phyloP scores from a whole-genome alignment of 2,797 vertebrate genomes.

The Spatula clypeata region DNA sequence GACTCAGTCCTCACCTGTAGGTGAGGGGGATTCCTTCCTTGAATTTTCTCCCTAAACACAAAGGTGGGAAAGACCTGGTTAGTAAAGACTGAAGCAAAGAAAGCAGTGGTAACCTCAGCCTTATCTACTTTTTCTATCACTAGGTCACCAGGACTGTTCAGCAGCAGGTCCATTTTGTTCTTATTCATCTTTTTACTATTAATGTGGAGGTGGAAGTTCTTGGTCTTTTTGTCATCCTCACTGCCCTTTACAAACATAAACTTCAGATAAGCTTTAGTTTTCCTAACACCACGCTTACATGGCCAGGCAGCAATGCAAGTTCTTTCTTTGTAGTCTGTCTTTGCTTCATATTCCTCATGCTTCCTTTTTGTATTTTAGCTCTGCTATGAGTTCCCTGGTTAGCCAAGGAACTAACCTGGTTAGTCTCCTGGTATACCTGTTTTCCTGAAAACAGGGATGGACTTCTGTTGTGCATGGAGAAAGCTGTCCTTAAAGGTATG shows the following conservation, averaged over 20 bases:
- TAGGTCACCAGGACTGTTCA: not conserved
- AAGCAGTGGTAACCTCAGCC: not conserved
- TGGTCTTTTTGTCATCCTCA: not conserved
- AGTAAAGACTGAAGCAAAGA: not conserved
- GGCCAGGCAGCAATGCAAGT: not conserved
- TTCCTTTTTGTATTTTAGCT: not conserved
- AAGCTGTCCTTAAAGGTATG: not conserved
- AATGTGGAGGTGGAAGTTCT: not conserved
- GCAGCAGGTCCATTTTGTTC: not conserved
- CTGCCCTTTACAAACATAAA: not conserved
- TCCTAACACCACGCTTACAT: not conserved
- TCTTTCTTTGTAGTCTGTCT: not conserved
- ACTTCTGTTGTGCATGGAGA: not conserved
- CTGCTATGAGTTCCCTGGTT: not conserved
- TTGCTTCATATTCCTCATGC: not conserved
- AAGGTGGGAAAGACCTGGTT: not conserved
- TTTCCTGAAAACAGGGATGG: not conserved
- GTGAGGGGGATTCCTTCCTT: not conserved
- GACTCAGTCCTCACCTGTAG: not conserved
- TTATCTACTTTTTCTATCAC: not conserved
- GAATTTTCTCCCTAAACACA: not conserved
- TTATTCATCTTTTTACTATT: not conserved
- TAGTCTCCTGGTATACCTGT: not conserved
- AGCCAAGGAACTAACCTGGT: not conserved
- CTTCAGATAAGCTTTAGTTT: not conserved